Evolutionary conservation across 2,888 invertebrate species (phyloP).

Genomic region (Synanthedon myopaeformis): DNA sequence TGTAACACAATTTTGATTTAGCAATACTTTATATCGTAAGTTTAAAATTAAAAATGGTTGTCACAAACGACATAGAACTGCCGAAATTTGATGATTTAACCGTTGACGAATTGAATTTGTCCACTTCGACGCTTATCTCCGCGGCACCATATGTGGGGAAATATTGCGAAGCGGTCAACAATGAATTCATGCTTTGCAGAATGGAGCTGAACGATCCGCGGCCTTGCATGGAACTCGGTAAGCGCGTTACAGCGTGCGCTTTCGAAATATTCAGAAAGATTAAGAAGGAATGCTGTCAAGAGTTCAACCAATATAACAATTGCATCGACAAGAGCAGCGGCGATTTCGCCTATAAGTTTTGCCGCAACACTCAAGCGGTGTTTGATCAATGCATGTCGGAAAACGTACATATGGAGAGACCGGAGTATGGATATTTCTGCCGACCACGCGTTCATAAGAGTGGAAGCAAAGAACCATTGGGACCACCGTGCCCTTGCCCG

Average conservation of each 20-base stretch:
- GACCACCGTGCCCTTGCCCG: slow-evolving; percentile 59
- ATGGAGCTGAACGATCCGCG: slow-evolving; percentile 84
- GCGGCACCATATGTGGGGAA: slow-evolving; percentile 92
- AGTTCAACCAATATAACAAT: slow-evolving; percentile 84
- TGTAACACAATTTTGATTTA: too few relatives aligned
- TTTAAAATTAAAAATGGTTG: slow-evolving; percentile 59
- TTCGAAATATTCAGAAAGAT: slow-evolving; percentile 85
- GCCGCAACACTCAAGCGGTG: slow-evolving; percentile 85
- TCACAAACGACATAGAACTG: slow-evolving; percentile 74
- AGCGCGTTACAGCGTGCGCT: slow-evolving; percentile 88
- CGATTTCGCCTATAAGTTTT: slow-evolving; percentile 72
- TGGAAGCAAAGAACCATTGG: slow-evolving; percentile 67
- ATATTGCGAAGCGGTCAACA: slow-evolving; percentile 88
- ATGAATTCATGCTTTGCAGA: slow-evolving; percentile 95
- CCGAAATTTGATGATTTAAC: slow-evolving; percentile 86
- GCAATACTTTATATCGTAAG: too few relatives aligned
- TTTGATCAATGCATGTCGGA: slow-evolving; percentile 87
- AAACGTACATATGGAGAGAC: slow-evolving; percentile 80
- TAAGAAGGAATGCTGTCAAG: slow-evolving; percentile 82
- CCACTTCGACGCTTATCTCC: slow-evolving; percentile 84
- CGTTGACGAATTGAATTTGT: slow-evolving; percentile 82
- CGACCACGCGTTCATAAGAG: slow-evolving; percentile 75
- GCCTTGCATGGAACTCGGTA: slow-evolving; percentile 86
- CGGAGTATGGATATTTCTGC: slow-evolving; percentile 85
- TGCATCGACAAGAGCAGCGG: slow-evolving; percentile 82